A percentile compares a stretch with the other conserved stretches of the same genome.
Evolutionary conservation across 1,140 invertebrate species (phyloP).

Genomic region (Diabrotica virgifera): DNA sequence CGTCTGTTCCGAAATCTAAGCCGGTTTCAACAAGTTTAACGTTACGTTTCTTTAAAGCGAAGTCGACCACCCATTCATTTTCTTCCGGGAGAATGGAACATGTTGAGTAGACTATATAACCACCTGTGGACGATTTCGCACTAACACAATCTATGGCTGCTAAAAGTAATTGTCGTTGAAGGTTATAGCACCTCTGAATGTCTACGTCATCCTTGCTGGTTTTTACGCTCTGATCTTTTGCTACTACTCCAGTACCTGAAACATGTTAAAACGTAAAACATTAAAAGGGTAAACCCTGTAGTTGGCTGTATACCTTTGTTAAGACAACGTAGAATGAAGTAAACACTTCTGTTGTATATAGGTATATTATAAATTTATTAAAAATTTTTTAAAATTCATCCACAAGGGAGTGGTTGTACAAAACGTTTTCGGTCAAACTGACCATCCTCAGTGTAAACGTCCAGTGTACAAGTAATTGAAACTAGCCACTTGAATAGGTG

Average conservation of each 20-base stretch:
- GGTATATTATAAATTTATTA: too few relatives aligned
- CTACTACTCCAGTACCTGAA: conserved; percentile 87
- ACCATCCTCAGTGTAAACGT: too few relatives aligned
- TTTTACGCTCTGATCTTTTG: conserved; percentile 98
- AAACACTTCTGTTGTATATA: too few relatives aligned
- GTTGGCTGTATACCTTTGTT: too few relatives aligned
- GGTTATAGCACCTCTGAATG: conserved; percentile 86
- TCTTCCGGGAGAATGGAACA: conserved; percentile 98
- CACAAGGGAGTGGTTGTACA: too few relatives aligned
- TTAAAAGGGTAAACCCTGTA: too few relatives aligned
- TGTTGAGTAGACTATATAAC: conserved; percentile 97
- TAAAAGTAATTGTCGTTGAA: conserved; percentile 90
- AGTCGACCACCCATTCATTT: conserved; percentile 97
- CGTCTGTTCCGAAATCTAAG: conserved; percentile 93
- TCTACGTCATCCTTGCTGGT: conserved; percentile 87
- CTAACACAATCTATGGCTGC: conserved; percentile 96
- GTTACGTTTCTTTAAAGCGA: conserved; percentile 89
- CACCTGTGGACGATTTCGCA: conserved; percentile 87
- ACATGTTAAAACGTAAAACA: too few relatives aligned
- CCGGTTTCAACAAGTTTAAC: conserved; percentile 93
- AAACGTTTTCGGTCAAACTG: too few relatives aligned
- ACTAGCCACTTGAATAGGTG: too few relatives aligned
- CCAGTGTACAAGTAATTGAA: too few relatives aligned
- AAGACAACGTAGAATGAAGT: too few relatives aligned
- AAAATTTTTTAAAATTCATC: too few relatives aligned